Evolutionary conservation across 1,140 invertebrate genomes (phyloP).

Genomic region (Dryas iulia): DNA sequence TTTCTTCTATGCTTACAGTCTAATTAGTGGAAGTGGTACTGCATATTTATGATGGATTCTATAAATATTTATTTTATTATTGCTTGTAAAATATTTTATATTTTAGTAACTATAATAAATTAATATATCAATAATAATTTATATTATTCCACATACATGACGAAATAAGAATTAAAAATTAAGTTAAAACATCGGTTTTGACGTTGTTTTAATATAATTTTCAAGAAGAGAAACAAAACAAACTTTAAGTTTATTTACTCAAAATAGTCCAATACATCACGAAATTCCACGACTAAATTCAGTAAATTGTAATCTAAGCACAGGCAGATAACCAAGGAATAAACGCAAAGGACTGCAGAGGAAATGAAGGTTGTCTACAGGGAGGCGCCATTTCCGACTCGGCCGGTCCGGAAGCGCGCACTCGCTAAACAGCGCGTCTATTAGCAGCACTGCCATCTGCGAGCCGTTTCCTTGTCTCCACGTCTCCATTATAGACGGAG

Average conservation of each 20-base stretch:
- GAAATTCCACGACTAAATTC: too few species aligned
- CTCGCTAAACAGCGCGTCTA: constrained; percentile 47
- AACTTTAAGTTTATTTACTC: too few species aligned
- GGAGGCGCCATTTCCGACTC: constrained; percentile 55
- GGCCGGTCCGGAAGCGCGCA: constrained; percentile 51
- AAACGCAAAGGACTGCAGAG: constrained; percentile 47
- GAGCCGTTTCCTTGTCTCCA: constrained; percentile 33
- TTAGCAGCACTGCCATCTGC: constrained; percentile 48
- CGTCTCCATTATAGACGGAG: constrained; percentile 1
- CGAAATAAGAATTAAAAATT: too few species aligned
- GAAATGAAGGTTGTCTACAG: constrained; percentile 66
- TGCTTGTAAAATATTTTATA: not conserved
- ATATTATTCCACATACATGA: too few species aligned
- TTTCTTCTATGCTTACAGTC: constrained; percentile 18
- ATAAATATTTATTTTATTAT: not conserved
- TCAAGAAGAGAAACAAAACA: too few species aligned
- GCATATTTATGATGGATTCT: constrained; percentile 13
- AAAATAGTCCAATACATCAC: too few species aligned
- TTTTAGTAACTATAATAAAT: too few species aligned
- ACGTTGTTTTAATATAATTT: too few species aligned
- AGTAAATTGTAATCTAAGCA: constrained; percentile 18
- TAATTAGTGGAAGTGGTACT: constrained; percentile 23
- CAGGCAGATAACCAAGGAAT: constrained; percentile 36
- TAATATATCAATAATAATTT: too few species aligned
- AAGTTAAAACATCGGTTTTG: too few species aligned